These are phyloP conservation scores for Hydraecia micacea DNA, from an alignment of 2,888 invertebrate species.

Conservation along the genomic window DNA sequence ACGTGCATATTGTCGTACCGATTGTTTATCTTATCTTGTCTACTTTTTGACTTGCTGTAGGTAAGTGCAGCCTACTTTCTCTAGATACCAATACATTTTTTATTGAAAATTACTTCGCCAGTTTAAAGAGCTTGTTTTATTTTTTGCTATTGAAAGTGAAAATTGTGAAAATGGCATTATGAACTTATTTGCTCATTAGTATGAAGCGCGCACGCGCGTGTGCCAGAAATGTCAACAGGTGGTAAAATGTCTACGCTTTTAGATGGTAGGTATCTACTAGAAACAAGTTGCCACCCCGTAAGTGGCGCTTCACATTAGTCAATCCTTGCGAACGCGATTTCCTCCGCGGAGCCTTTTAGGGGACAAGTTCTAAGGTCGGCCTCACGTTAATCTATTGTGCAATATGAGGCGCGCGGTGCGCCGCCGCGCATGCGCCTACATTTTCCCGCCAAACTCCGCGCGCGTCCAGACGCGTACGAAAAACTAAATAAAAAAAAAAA, in stretches of 20 bases:
- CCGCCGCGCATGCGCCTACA: constrained; percentile 82
- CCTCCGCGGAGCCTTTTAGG: constrained; percentile 63
- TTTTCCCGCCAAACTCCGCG: constrained; percentile 86
- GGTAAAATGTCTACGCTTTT: constrained; percentile 32
- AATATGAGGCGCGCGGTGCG: constrained; percentile 81
- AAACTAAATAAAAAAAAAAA: constrained; percentile 64
- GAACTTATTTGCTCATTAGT: constrained; percentile 30
- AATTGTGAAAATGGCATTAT: constrained; percentile 11
- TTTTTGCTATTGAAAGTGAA: constrained; percentile 8
- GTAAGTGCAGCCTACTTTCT: not conserved
- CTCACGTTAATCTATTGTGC: constrained; percentile 81
- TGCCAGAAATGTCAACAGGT: constrained; percentile 19
- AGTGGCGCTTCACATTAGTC: constrained; percentile 32
- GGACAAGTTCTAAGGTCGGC: constrained; percentile 75
- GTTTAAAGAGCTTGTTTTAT: constrained; percentile 1
- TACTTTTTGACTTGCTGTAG: not conserved
- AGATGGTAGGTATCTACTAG: constrained; percentile 35
- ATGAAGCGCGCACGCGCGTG: constrained; percentile 9
- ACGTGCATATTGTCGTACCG: constrained; percentile 1
- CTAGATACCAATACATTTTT: not conserved
- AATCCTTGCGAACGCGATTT: constrained; percentile 48
- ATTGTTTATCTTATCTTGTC: constrained; percentile 10
- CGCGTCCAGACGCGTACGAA: constrained; percentile 78
- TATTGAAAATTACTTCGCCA: not conserved
- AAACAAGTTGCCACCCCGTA: constrained; percentile 49